Conservation (phyloP, 2,888 invertebrate genomes). For the Muschampia plurimacula region DNA sequence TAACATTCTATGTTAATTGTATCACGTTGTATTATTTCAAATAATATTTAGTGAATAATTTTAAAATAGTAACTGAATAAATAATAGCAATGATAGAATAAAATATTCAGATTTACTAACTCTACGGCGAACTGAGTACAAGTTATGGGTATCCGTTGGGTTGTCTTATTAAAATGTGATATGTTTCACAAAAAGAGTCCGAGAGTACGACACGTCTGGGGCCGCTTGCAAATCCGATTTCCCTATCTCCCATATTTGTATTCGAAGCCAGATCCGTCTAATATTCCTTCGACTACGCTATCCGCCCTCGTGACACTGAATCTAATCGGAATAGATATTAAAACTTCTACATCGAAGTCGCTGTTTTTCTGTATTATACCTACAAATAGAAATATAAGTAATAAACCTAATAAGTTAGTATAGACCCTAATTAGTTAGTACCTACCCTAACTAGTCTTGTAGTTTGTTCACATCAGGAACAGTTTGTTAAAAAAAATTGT, state of each 20-base stretch:
- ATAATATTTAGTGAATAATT: not conserved
- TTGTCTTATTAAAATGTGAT: conserved; percentile 72
- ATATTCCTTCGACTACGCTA: conserved; percentile 83
- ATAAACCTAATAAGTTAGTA: no score
- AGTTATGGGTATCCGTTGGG: conserved; percentile 32
- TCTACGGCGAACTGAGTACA: conserved; percentile 3
- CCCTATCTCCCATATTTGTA: conserved; percentile 85
- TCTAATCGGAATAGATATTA: conserved; percentile 86
- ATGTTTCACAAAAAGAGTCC: conserved; percentile 76
- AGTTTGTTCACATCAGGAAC: no score
- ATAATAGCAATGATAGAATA: not conserved
- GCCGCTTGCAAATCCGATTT: conserved; percentile 82
- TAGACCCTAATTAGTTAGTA: no score
- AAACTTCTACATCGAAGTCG: conserved; percentile 77
- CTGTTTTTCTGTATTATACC: conserved; percentile 51
- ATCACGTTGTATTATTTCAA: no score
- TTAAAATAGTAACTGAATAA: not conserved
- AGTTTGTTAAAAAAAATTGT: no score
- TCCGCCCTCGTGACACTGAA: conserved; percentile 84
- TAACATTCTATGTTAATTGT: no score
- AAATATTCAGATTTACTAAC: conserved; percentile 30
- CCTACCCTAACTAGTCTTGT: no score
- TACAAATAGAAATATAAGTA: conserved; percentile 19
- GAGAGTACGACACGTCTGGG: conserved; percentile 82
- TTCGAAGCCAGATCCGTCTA: conserved; percentile 83